Base-by-base conservation (phyloP, 1,140 invertebrate genomes). In the Drosophila orosa region DNA sequence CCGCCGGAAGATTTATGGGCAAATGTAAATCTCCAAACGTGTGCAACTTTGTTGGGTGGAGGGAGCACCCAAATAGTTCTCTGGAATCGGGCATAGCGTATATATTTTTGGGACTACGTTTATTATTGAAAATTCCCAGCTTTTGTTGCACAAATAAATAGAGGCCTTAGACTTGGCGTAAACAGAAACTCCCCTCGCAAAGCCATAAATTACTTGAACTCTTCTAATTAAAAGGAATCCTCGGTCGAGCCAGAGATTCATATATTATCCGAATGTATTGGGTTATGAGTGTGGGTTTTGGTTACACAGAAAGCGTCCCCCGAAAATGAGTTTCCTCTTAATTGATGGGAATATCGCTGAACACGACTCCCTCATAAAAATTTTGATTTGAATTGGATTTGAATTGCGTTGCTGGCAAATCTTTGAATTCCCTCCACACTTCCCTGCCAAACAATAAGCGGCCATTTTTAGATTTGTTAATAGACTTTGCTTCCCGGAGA, bases 151-250 rank as follows among this genome's bases (percentile, higher is more conserved):
- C 40, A 81, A 80, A 81, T 80, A 63, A 76, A 66, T 69, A 73
- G 39, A 57, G 56, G 76, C 75, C 55, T 71, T 22, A 69, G 44
- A 29, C 63, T 50, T 72, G 39, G 40, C 29, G 67, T 71, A 69
- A 55, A 50, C 50, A 35, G 27, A 56, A 37, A 65, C 40, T 58
- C 54, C 57, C 39, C 52, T 42, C 47, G 33, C n/a, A 48, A 29
- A 47, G 31, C 37, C 83, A 86, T 86, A 86, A 87, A 86, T 86
- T 83, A 79, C 62, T 66, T 56, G 56, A 52, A 47, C 58, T 69
- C 52, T 72, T 69, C 86, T 89, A 86, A 86, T 86, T 86, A 86
- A 83, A 86, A 61, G 27, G 50, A 75, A 67, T 73, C 79, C 74
- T 79, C 59, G 58, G 48, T 62, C 74, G 63, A 78, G 68, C 74